Base-by-base conservation (phyloP, 2,113 vertebrate species). In the Bubo bubo region DNA sequence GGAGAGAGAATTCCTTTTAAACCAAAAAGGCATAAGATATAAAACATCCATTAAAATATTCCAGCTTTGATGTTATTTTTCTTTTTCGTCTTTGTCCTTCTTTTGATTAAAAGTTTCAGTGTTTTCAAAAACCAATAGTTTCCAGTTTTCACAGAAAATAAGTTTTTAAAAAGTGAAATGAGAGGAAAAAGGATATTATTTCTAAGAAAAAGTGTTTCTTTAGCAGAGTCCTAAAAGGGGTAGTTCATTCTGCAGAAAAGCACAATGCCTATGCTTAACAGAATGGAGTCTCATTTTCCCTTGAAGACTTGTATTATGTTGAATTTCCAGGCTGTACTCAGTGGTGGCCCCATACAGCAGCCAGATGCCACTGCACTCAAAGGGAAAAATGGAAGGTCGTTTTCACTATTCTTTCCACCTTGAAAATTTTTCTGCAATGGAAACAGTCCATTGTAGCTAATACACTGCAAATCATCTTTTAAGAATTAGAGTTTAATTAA, bases 21-120 rank as follows among this genome's bases (percentile, higher is more conserved):
- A 94, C 8, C 9, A 73, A 82, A 94, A 86, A 88, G 2, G 6
- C 34, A 14, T 84, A 63, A 72, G 47, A 60, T 56, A 95, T 64
- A 88, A 91, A 94, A 70, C 34, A 66, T 22, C 85, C 45, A 81
- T 87, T 96, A 90, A 94, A 96, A 95, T 93, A 95, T 73, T 93
- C 45, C 20, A 62, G 10, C 41, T 90, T 90, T 92, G 32, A 94
- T 93, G 63, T 0, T 73, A 59, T 71, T 96, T 95, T 95, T 87
- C 77, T 60, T 90, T 81, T 80, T 50, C 49, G 82, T 91, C 2
- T 2, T 94, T 84, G 43, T 56, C n/a, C 89, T 94, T 88, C 80
- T 93, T 93, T 95, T 89, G 85, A 90, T 92, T 93, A 76, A 88
- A 95, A 86, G 50, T 77, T 92, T 88, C 45, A 63, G 14, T 77